Evolutionary conservation across 2,113 vertebrate species (phyloP).

Genomic region (Dromas ardeola): DNA sequence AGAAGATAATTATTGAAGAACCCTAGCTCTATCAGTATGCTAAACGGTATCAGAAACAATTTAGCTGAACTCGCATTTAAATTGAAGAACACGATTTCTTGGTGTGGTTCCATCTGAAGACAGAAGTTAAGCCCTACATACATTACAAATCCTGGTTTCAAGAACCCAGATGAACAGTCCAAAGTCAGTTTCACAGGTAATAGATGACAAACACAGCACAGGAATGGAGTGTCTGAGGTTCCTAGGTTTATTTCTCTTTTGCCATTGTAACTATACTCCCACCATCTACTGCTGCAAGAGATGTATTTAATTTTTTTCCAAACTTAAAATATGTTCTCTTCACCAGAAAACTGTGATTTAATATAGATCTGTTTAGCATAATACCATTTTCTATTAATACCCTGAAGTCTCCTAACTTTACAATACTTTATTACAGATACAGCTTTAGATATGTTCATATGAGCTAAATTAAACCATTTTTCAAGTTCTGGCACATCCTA

Average conservation of each 20-base stretch:
- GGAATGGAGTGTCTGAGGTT: background rate
- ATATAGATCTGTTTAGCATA: background rate
- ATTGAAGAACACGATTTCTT: background rate
- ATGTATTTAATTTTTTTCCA: background rate
- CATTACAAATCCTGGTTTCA: background rate
- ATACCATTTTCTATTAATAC: slow-evolving; percentile 9
- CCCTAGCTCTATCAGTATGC: background rate
- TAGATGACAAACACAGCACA: background rate
- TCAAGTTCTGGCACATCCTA: background rate
- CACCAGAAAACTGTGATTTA: background rate
- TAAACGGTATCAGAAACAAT: background rate
- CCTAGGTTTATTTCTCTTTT: background rate
- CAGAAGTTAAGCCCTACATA: background rate
- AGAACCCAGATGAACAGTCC: background rate
- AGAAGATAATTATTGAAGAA: background rate
- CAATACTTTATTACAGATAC: slow-evolving; percentile 26
- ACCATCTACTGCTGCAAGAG: background rate
- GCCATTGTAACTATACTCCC: background rate
- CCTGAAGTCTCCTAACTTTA: background rate
- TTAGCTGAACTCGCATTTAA: background rate
- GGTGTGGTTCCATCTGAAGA: background rate
- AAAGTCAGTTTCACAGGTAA: background rate
- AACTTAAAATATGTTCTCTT: background rate
- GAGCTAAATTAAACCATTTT: slow-evolving; percentile 38
- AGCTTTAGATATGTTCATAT: background rate